Evolutionary conservation across 2,888 invertebrate species (phyloP), one percentile per base, ranked within the genome.

Genomic region (Pyrrhia umbra): DNA sequence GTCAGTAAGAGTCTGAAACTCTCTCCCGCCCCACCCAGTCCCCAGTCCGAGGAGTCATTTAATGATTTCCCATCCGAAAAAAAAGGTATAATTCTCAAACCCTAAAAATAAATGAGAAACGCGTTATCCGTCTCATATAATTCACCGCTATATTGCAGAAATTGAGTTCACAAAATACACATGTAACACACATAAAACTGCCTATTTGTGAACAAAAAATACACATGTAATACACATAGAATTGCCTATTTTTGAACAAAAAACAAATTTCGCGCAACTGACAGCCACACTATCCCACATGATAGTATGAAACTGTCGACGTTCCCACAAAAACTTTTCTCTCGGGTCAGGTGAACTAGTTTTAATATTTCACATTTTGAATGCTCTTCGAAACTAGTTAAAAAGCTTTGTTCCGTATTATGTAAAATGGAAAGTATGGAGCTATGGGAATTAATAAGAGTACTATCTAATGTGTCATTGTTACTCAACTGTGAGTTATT

Each of bases 361-460:
- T 85, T 89, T 87, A 87, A 89, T 88, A 88, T 88, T 87, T 85
- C 82, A 80, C 84, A 71, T 82, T 82, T 73, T 79, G 78, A 76
- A 78, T 82, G 77, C 75, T 69, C 71, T 74, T 78, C 74, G 68
- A 66, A 72, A 69, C 61, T 6, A 71, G 79, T 79, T 69, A 73
- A 75, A 73, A 79, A 79, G 69, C 62, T 74, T 80, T 78, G 75
- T 79, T 77, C 68, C 56, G 51, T 62, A 68, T 68, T 79, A 67
- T 52, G 52, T 77, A 70, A 80, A 77, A 77, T 63, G 67, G 74
- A 71, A 77, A 75, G 69, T 77, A 57, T 57, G 49, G 54, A 62
- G 43, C 68, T 65, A 74, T 72, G 68, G 47, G 68, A 74, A 76
- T 66, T 58, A 67, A 50, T 30, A 6, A 43, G 20, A 25, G 16